Percentiles rank a stretch among this genome's conserved stretches.
phyloP scores from a whole-genome alignment of 2,113 vertebrate species.

The Laticauda laticaudata region DNA sequence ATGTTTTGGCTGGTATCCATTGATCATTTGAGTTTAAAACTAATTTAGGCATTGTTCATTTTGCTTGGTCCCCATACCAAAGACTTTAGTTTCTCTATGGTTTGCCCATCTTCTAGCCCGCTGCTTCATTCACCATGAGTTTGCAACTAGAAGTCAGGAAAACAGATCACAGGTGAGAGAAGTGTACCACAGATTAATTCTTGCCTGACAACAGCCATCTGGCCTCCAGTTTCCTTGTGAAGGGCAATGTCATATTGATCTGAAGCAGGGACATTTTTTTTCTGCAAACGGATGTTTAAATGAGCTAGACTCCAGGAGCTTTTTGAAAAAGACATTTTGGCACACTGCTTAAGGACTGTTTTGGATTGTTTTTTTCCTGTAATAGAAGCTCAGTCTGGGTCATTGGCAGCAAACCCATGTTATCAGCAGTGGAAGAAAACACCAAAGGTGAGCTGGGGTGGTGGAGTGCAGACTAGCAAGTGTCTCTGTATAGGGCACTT shows the following conservation, averaged over 20 bases:
- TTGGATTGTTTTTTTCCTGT: background rate
- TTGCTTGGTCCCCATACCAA: background rate
- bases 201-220: background rate
- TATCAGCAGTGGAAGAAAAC: background rate
- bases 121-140: background rate
- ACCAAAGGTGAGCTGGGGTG: background rate
- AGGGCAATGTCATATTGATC: background rate
- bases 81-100: background rate
- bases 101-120: background rate
- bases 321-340: background rate
- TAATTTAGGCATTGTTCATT: background rate
- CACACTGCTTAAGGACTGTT: background rate
- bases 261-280: background rate
- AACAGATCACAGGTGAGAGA: background rate
- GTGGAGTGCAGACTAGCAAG: background rate
- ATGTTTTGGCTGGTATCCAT: background rate
- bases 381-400: background rate
- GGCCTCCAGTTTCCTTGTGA: background rate
- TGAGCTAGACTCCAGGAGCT: background rate
- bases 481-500: background rate
- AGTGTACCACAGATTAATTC: background rate
- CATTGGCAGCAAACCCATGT: background rate
- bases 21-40: background rate
- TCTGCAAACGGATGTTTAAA: background rate
- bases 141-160: background rate